Evolutionary conservation across 2,797 vertebrate species (phyloP), one percentile per base, ranked within the genome.

Genomic region (Lerista edwardsae): DNA sequence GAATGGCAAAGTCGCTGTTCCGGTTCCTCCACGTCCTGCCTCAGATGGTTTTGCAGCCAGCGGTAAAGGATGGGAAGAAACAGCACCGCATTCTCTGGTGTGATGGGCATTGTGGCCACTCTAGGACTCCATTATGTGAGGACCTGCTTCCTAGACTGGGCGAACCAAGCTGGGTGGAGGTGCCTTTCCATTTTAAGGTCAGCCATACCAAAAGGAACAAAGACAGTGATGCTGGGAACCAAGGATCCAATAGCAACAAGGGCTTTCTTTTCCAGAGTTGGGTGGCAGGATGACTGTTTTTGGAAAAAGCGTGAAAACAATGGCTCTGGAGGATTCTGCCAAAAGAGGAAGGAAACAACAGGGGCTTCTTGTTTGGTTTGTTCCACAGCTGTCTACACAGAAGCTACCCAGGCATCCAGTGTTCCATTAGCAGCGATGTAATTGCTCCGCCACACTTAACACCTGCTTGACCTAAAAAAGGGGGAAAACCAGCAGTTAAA

Each of bases 81-180:
- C 90, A 97, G 94, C 92, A 94, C 88, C 2, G 98, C 98, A 87
- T 99, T 99, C 96, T 99, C 98, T 94, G 98, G 97, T 23, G 98
- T 99, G 95, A 99, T 98, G 90, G 98, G 98, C 98, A 99, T 99
- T 79, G 94, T 97, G 88, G 93, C 91, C 86, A 89, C 87, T 86
- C 2, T 61, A n/a, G 19, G 90, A 86, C 87, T n/a, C 90, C 94
- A 97, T 99, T 95, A 97, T 94, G 88, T 90, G 91, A 89, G 83
- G 85, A 86, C 84, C 81, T 64, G 72, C 1, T 36, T 72, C 36
- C 36, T 62, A 1, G 0, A 0, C 1, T 2, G 6, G 25, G 12
- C 90, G 23, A 80, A 82, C 6, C 1, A 0, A 0, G 0, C 62
- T 72, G 31, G 15, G 77, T 86, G 83, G 27, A 0, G 5, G 61